Conservation (phyloP, 2,113 vertebrate species). For the Cyrtonyx montezumae region DNA sequence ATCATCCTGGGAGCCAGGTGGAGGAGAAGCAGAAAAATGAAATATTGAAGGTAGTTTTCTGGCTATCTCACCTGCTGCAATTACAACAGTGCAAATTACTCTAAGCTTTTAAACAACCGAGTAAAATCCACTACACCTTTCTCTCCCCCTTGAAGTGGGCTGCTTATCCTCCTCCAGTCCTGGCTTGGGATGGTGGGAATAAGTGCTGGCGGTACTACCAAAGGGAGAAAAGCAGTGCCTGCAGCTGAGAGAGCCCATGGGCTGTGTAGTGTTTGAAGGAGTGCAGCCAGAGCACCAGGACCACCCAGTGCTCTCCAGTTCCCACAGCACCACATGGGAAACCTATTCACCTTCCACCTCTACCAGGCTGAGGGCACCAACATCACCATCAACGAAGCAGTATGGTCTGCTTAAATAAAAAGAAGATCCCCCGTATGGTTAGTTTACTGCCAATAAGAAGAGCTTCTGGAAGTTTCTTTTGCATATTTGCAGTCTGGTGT, state of each 20-base stretch:
- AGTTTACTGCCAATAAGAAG: not conserved
- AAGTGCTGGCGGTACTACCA: not conserved
- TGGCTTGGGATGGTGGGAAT: not conserved
- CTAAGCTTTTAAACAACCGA: not conserved
- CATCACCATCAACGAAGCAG: not conserved
- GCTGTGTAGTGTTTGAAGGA: not conserved
- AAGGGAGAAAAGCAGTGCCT: not conserved
- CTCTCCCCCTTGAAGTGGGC: not conserved
- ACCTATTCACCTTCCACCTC: not conserved
- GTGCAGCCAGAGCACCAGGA: not conserved
- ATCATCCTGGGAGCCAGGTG: not conserved
- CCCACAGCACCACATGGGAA: rapidly evolving
- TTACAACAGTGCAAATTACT: constrained; percentile 24
- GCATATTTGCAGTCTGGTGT: not conserved
- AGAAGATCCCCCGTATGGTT: not conserved
- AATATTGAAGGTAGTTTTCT: constrained; percentile 37
- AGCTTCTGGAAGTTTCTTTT: constrained; percentile 39
- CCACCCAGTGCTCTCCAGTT: not conserved
- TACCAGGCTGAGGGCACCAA: not conserved
- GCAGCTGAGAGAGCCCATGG: not conserved
- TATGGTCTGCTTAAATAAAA: not conserved
- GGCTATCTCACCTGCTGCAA: not conserved
- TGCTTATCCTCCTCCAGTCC: not conserved
- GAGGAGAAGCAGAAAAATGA: not conserved
- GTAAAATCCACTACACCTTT: not conserved